These are phyloP conservation scores for Sebastes matsubarae DNA, from an alignment of 2,797 vertebrate genomes.

Conservation along the genomic window DNA sequence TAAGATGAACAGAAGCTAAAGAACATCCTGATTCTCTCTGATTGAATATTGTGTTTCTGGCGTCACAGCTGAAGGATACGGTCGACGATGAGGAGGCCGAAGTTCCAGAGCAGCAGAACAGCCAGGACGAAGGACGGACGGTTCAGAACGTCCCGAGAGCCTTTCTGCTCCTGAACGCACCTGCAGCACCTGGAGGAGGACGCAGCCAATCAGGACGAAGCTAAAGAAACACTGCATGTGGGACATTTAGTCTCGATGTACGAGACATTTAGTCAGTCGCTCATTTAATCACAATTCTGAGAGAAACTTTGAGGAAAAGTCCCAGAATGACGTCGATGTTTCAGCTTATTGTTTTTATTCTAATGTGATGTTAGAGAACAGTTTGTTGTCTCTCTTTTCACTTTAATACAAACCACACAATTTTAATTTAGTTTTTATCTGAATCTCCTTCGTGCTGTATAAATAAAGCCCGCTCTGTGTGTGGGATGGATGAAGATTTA, in stretches of 20 bases:
- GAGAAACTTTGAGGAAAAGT: neutral
- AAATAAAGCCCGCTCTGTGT: neutral
- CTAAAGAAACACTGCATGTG: neutral
- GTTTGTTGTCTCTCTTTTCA: too few species aligned
- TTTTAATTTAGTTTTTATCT: too few species aligned
- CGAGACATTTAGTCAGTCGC: neutral
- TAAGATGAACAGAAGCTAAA: neutral
- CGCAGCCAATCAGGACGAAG: constrained; percentile 8
- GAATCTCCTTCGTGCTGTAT: too few species aligned
- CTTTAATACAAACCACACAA: too few species aligned
- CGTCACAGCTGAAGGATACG: constrained; percentile 88
- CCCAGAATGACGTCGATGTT: neutral
- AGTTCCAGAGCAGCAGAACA: constrained; percentile 93
- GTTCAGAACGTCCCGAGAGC: constrained; percentile 81
- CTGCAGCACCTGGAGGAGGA: constrained; percentile 86
- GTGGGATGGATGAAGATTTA: neutral
- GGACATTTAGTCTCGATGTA: neutral
- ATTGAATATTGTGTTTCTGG: too few species aligned
- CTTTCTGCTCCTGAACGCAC: constrained; percentile 82
- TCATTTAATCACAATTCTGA: too few species aligned
- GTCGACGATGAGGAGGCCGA: constrained; percentile 93
- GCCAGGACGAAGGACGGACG: constrained; percentile 89
- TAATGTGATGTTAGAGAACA: too few species aligned
- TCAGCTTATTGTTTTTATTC: too few species aligned
- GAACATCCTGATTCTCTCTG: too few species aligned